Base-by-base conservation (phyloP, 2,797 vertebrate species). In the Spinus pinus region DNA sequence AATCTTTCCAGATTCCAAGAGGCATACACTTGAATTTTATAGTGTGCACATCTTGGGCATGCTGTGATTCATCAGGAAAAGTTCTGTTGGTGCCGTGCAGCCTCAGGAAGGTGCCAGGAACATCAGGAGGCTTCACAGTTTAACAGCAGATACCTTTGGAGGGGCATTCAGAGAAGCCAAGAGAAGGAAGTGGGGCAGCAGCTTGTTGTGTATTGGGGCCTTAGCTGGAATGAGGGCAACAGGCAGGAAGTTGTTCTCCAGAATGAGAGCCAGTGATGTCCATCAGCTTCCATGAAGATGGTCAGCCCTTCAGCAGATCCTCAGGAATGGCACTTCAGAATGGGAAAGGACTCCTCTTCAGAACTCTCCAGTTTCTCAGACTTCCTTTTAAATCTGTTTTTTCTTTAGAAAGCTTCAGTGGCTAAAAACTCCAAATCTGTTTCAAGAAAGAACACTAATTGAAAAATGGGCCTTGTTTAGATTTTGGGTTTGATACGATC, bases 51-150 rank as follows among this genome's bases (percentile, higher is more conserved):
- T 30, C 37, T 77, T 73, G 41, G 41, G 31, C 53, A 27, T 21
- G 23, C 39, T 49, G 37, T 37, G 47, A 39, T 62, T 73, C 15
- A 19, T 46, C 49, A 57, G 42, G 39, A 28, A 49, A 80, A 42
- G 44, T 35, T 81, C 41, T 51, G 25, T 14, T 4, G 3, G 22
- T 74, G 69, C 46, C 0, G 0, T 39, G 12, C 31, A 39, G 42
- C 39, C 39, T 54, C 47, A 31, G 23, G 20, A 61, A 33, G 2
- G 0, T 57, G 15, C 4, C 1, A 9, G 70, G 15, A 92, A 6
- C 27, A 41, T 28, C 42, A 16, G 0, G 4, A 56, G 53, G 39
- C 51, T 67, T 88, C 73, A 22, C 14, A 2, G 0, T 69, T 71
- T 39, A 56, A 12, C 15, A 65, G 46, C 35, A 67, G 46, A 18